A percentile compares a stretch with the other conserved stretches of the same genome.
Conservation (phyloP, 2,797 vertebrate species). For the Hephaestus fuliginosus region DNA sequence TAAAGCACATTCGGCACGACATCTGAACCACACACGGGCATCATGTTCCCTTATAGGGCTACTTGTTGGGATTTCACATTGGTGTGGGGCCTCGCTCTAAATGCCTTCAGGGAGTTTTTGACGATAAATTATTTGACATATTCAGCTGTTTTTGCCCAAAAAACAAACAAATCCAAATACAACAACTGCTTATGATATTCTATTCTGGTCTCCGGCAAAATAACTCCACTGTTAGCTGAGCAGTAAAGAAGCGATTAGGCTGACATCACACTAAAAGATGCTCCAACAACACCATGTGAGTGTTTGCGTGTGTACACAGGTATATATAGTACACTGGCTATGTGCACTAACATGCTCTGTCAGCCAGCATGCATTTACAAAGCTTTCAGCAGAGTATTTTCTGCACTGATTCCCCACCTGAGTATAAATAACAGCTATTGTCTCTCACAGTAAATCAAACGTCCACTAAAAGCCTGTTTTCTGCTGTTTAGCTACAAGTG, state of each 20-base stretch:
- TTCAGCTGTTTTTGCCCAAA: slow-evolving; percentile 24
- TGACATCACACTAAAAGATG: not conserved
- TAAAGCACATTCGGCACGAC: slow-evolving; percentile 29
- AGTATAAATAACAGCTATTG: slow-evolving; percentile 71
- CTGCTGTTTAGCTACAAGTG: slow-evolving; percentile 59
- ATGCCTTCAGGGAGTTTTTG: slow-evolving; percentile 19
- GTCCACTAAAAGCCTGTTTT: slow-evolving; percentile 71
- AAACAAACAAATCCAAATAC: not conserved
- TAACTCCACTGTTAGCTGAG: not conserved
- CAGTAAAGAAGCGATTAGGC: not conserved
- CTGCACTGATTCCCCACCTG: slow-evolving; percentile 24
- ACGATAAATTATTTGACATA: slow-evolving; percentile 15
- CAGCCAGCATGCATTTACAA: slow-evolving; percentile 29
- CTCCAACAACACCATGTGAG: not conserved
- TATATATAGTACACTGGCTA: slow-evolving; percentile 19
- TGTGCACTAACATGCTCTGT: slow-evolving; percentile 7
- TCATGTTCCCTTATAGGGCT: slow-evolving; percentile 4
- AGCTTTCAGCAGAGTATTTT: slow-evolving; percentile 56
- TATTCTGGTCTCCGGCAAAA: not conserved
- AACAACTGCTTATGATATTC: not conserved
- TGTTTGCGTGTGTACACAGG: not conserved
- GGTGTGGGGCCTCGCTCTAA: not conserved
- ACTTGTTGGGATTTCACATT: slow-evolving; percentile 12
- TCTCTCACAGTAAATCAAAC: slow-evolving; percentile 63
- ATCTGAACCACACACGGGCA: slow-evolving; percentile 12